phyloP scores from a whole-genome alignment of 2,888 invertebrate species.

The Agrilus mali region DNA sequence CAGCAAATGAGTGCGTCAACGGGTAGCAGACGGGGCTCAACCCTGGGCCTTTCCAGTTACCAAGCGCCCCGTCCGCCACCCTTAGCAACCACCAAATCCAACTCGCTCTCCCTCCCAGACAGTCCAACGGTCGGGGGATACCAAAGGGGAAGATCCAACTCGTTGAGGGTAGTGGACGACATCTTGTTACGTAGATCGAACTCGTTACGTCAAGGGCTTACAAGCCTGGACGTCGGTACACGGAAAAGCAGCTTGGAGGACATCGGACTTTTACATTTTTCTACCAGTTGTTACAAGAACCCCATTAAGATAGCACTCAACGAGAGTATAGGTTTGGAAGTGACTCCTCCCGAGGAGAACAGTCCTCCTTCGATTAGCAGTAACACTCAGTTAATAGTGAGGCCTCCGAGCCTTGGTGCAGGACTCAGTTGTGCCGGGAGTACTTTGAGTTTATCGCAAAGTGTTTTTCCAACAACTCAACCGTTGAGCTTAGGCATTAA shows the following conservation, averaged over 20 bases:
- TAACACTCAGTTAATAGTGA: constrained; percentile 42
- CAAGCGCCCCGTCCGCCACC: constrained; percentile 63
- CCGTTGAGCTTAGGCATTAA: constrained; percentile 25
- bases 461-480: constrained; percentile 22
- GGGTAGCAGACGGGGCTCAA: constrained; percentile 58
- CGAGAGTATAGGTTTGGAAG: constrained; percentile 73
- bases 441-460: constrained; percentile 28
- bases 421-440: constrained; percentile 26
- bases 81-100: constrained; percentile 71
- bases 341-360: constrained; percentile 44
- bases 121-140: constrained; percentile 73
- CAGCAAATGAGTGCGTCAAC: constrained; percentile 44
- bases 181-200: constrained; percentile 72
- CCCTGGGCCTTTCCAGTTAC: constrained; percentile 49
- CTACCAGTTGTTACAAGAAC: constrained; percentile 52
- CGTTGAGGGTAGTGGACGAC: constrained; percentile 75
- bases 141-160: constrained; percentile 67
- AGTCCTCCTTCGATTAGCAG: constrained; percentile 40
- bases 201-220: constrained; percentile 70
- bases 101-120: constrained; percentile 79
- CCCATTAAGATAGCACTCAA: constrained; percentile 78
- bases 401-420: constrained; percentile 28
- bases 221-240: constrained; percentile 46
- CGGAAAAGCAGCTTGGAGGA: constrained; percentile 78
- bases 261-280: constrained; percentile 71